Evolutionary conservation across 23 tunicate genomes (phyloP).

Genomic region (Diplosoma virens): DNA sequence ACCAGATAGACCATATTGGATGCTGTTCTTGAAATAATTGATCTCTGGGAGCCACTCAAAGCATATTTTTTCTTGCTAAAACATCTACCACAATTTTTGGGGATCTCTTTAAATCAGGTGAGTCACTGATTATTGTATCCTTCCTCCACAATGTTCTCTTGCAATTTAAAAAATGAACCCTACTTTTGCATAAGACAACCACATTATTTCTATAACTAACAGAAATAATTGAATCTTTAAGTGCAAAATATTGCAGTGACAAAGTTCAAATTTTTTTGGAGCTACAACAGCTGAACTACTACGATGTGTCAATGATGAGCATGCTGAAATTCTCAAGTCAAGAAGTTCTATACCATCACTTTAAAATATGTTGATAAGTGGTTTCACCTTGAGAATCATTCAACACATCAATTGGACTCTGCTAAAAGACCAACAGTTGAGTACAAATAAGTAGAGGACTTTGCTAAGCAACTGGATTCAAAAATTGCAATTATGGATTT

Average conservation of each 20-base stretch:
- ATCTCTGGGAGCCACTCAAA: not conserved
- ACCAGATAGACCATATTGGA: no score
- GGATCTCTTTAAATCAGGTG: not conserved
- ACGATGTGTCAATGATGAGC: no score
- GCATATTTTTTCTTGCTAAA: not conserved
- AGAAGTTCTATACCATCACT: no score
- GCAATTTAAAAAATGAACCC: not conserved
- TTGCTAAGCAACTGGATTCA: not conserved
- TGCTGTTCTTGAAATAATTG: no score
- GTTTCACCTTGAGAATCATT: no score
- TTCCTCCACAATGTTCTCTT: not conserved
- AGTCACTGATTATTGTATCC: not conserved
- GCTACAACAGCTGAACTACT: no score
- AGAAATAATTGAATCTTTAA: not conserved
- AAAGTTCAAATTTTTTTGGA: no score
- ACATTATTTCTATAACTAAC: not conserved
- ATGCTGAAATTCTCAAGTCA: no score
- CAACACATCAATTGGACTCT: no score
- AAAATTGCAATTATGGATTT: not conserved
- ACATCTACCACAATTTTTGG: not conserved
- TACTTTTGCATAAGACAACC: not conserved
- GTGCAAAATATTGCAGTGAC: no score
- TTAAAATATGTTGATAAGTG: no score
- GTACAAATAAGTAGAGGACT: not conserved
- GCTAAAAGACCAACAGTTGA: not conserved